Evolutionary conservation across 2,888 invertebrate genomes (phyloP), one percentile per base, ranked within the genome.

Genomic region (Metopia argyrocephala): DNA sequence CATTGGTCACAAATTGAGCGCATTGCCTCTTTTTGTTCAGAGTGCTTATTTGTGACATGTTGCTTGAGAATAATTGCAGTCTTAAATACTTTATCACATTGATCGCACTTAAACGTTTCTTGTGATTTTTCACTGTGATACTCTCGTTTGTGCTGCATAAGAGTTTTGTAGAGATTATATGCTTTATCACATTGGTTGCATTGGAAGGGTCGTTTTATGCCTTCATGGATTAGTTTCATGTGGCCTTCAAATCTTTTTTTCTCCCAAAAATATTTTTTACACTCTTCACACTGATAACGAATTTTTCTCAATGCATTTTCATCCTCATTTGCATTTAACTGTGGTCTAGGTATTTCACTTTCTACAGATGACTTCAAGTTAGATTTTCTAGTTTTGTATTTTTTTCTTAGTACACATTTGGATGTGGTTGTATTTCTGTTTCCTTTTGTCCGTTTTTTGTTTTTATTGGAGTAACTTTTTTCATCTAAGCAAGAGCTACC

Each of bases 1-100:
- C 82, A 83, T 9, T 79, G 80, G 15, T 83, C 83, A 65, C 83
- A 83, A 64, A 81, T 76, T 2, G 73, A 70, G 46, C 68, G 76
- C 48, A 45, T 68, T 38, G 54, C 21, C 9, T 73, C 66, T 46
- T 68, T 81, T 9, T 57, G 45, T 12, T 73, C 66, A 1, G 71
- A 65, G 57, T 83, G 83, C 18, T 73, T 59, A 20, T 69, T 71
- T 12, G 59, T 64, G 20, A 79, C 15, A 64, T 81, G 81, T 20
- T 82, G 76, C 50, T 78, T 79, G 3, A 83, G 71, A 15, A 78
- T 73, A 3, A 71, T 54, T 5, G 56, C 64, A 1, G 81, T 83
- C 62, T 81, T 82, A 66, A 79, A 83, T 23, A 20, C 25, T 65
- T 79, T 81, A 38, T 64, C 52, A 48, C 83, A 83, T 31, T 71